phyloP scores from a whole-genome alignment of 2,797 vertebrate species.

The Poecilia wingei region DNA sequence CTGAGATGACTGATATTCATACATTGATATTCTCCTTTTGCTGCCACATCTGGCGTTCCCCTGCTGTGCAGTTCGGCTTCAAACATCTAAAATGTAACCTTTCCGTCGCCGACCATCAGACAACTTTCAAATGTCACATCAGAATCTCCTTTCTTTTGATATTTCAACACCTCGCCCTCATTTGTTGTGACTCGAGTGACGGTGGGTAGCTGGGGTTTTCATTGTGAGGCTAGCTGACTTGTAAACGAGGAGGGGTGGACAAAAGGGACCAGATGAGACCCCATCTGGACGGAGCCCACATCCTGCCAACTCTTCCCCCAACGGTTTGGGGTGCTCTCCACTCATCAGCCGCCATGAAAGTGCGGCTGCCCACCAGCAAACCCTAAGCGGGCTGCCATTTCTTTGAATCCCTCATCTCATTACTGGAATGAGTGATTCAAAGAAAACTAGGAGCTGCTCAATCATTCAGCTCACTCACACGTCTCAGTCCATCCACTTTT shows the following conservation, averaged over 20 bases:
- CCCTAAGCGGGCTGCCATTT: slow-evolving; percentile 60
- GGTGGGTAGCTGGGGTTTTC: slow-evolving; percentile 39
- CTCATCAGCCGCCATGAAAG: slow-evolving; percentile 75
- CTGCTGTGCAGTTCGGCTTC: slow-evolving; percentile 56
- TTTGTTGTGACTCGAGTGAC: slow-evolving; percentile 58
- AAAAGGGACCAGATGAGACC: slow-evolving; percentile 67
- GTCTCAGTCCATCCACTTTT: slow-evolving; percentile 29
- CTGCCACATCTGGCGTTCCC: slow-evolving; percentile 15
- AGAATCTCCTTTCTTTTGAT: slow-evolving; percentile 71
- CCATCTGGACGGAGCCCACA: slow-evolving; percentile 74
- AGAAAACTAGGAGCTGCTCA: slow-evolving; percentile 55
- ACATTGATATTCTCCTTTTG: slow-evolving; percentile 34
- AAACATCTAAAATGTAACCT: slow-evolving; percentile 76
- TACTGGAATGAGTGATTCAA: slow-evolving; percentile 45
- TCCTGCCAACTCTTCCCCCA: slow-evolving; percentile 73
- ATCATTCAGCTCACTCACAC: slow-evolving; percentile 52
- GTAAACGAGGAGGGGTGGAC: slow-evolving; percentile 3
- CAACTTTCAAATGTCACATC: slow-evolving; percentile 75
- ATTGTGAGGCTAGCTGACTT: slow-evolving; percentile 42
- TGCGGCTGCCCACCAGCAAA: slow-evolving; percentile 58
- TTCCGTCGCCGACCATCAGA: slow-evolving; percentile 71
- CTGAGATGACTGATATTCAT: slow-evolving; percentile 38
- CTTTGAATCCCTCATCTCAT: slow-evolving; percentile 59
- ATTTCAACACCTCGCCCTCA: slow-evolving; percentile 61
- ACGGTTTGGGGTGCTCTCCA: slow-evolving; percentile 52